Conservation (phyloP, 1,140 invertebrate genomes). For the Rhizoglyphus robini region DNA sequence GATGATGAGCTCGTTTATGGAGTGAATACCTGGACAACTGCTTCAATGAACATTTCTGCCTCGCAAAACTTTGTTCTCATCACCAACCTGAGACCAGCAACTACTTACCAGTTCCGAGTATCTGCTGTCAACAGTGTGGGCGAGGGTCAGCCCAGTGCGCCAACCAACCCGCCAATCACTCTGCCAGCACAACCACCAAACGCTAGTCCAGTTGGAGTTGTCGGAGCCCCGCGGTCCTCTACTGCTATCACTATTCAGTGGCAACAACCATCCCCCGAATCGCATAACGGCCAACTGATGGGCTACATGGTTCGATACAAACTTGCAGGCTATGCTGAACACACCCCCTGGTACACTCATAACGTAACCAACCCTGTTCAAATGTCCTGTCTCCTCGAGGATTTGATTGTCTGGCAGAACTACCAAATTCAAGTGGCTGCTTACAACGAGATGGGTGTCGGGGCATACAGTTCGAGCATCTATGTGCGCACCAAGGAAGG, state of each 20-base stretch:
- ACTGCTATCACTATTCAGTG: slow-evolving; percentile 94
- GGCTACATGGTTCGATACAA: slow-evolving; percentile 85
- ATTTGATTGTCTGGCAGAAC: slow-evolving; percentile 93
- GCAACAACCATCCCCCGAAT: slow-evolving; percentile 82
- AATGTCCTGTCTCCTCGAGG: slow-evolving; percentile 77
- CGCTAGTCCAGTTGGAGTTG: slow-evolving; percentile 71
- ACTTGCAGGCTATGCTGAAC: slow-evolving; percentile 73
- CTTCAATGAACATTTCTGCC: slow-evolving; percentile 68
- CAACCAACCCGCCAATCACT: slow-evolving; percentile 17
- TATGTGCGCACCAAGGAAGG: slow-evolving; percentile 90
- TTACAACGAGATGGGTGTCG: slow-evolving; percentile 91
- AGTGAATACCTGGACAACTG: slow-evolving; percentile 62
- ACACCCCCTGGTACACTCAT: slow-evolving; percentile 61
- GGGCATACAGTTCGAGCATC: slow-evolving; percentile 75
- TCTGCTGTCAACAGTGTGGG: slow-evolving; percentile 86
- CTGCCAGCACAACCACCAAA: slow-evolving; percentile 49
- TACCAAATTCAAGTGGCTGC: slow-evolving; percentile 94
- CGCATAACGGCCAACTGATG: slow-evolving; percentile 82
- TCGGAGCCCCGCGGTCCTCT: slow-evolving; percentile 75
- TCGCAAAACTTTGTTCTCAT: slow-evolving; percentile 61
- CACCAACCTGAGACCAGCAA: slow-evolving; percentile 75
- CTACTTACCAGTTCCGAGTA: slow-evolving; percentile 87
- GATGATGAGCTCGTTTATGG: slow-evolving; percentile 13
- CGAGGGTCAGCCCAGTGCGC: slow-evolving; percentile 69
- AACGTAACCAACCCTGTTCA: slow-evolving; percentile 88